A percentile compares a stretch with the other conserved stretches of the same genome.
phyloP scores from a whole-genome alignment of 2,113 vertebrate genomes.

The Stigmatopora argus region DNA sequence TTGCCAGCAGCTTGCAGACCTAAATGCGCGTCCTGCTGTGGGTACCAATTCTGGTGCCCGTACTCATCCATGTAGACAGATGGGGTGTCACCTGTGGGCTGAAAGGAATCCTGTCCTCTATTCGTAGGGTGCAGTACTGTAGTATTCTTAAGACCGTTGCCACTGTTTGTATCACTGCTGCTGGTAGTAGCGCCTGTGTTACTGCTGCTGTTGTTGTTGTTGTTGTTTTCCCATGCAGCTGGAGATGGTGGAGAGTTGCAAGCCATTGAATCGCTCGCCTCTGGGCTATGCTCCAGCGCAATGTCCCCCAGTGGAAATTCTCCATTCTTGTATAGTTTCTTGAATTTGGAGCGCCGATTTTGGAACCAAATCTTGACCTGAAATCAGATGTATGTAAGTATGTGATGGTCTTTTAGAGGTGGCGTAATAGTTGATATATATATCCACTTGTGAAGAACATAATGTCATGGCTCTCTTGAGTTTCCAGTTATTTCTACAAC shows the following conservation, averaged over 20 bases:
- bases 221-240: constrained; percentile 79
- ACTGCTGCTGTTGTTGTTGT: constrained; percentile 43
- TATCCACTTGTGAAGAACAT: too few relatives aligned
- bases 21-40: constrained; percentile 77
- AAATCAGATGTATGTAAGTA: not conserved
- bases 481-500: too few relatives aligned
- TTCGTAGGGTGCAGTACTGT: constrained; percentile 57
- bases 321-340: constrained; percentile 92
- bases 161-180: constrained; percentile 4
- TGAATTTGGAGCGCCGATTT: constrained; percentile 94
- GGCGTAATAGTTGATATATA: too few relatives aligned
- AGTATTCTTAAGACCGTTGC: constrained; percentile 39
- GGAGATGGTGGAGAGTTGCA: constrained; percentile 87
- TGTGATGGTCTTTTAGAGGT: not conserved
- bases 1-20: constrained; percentile 59
- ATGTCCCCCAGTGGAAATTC: constrained; percentile 81
- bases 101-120: constrained; percentile 72
- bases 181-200: constrained; percentile 17
- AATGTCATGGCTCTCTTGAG: too few relatives aligned
- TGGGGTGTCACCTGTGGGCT: constrained; percentile 73
- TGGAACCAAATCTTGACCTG: constrained; percentile 97
- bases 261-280: constrained; percentile 91
- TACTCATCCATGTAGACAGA: constrained; percentile 79
- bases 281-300: constrained; percentile 84
- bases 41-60: constrained; percentile 81